Evolutionary conservation across 2,797 vertebrate species (phyloP).

Genomic region (Amphiprion clarkii): DNA sequence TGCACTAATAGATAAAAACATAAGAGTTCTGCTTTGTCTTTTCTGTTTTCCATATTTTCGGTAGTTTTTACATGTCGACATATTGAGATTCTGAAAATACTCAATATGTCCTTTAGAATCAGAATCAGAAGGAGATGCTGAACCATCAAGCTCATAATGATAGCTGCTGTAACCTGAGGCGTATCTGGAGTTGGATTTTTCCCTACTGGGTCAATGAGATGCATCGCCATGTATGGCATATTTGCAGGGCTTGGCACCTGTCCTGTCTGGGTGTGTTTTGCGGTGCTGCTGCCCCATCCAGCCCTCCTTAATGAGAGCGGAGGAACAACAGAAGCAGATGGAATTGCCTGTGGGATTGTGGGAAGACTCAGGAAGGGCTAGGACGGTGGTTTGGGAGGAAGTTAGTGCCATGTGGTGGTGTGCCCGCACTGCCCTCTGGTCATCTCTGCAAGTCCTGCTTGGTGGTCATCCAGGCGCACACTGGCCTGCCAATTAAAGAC

Average conservation of each 20-base stretch:
- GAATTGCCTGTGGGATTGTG: slow-evolving; percentile 82
- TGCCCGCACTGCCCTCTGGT: slow-evolving; percentile 78
- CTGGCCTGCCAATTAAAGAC: slow-evolving; percentile 86
- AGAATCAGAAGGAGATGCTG: slow-evolving; percentile 10
- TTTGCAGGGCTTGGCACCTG: slow-evolving; percentile 71
- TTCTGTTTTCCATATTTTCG: slow-evolving; percentile 14
- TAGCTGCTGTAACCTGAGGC: slow-evolving; percentile 51
- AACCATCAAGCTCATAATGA: slow-evolving; percentile 27
- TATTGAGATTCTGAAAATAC: no score
- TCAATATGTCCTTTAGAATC: slow-evolving; percentile 1
- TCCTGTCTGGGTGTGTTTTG: slow-evolving; percentile 70
- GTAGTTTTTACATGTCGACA: background rate
- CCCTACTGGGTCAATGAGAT: slow-evolving; percentile 74
- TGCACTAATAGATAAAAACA: slow-evolving; percentile 14
- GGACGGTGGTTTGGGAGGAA: slow-evolving; percentile 57
- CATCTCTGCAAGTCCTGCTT: slow-evolving; percentile 76
- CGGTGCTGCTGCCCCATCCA: slow-evolving; percentile 47
- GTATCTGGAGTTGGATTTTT: slow-evolving; percentile 57
- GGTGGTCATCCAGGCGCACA: slow-evolving; percentile 81
- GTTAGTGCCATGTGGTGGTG: slow-evolving; percentile 80
- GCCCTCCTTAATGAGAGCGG: slow-evolving; percentile 77
- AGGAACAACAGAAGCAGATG: slow-evolving; percentile 81
- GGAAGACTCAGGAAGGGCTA: slow-evolving; percentile 74
- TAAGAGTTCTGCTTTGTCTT: background rate
- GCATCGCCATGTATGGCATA: slow-evolving; percentile 51